Base-by-base conservation (phyloP, 2,113 vertebrate genomes). In the Albula goreensis region DNA sequence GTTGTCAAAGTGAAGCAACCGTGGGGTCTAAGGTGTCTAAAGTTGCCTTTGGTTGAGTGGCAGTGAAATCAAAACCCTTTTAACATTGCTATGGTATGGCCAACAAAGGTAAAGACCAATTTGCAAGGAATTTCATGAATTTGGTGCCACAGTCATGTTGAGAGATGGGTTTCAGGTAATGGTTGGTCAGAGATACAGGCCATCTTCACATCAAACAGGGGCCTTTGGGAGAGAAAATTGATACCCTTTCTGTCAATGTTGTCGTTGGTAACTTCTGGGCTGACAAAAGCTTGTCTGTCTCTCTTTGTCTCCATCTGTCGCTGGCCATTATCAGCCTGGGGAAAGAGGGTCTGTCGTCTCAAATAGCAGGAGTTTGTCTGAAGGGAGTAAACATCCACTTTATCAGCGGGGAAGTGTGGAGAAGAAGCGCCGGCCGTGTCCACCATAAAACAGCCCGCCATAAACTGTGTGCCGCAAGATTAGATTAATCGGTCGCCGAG, bases 391-490 rank as follows among this genome's bases (percentile, higher is more conserved):
- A 74, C 22, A 51, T 60, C 10, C 48, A 12, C 50, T 66, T 60
- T 83, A 83, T 83, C 82, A 66, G 82, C 41, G 10, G 82, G 31
- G 13, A 25, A 57, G 49, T 83, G 82, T 83, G 66, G 57, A 83
- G 82, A 66, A 52, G 41, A 83, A 70, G 48, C 8, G 15, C 50
- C 50, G 82, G 48, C 41, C 74, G 60, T 41, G 4, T 63, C 48
- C 13, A 13, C 70, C 8, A 31, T 74, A 74, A 31, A 31, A 74
- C 22, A 74, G 2, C 7, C 70, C 8, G 70, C 70, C n/a, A 31
- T 74, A 74, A 74, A 74, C 31, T 74, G 6, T 22, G 8, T 22
- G 5, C n/a, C 8, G 7, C 22, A 10, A 74, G 70, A 74, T 74
- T 74, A 74, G 70, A 74, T 74, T 74, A 74, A 74, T 74, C 8